Evolutionary conservation across 1,140 invertebrate species (phyloP), one percentile per base, ranked within the genome.

Genomic region (Ceratoteleas bidentatus): DNA sequence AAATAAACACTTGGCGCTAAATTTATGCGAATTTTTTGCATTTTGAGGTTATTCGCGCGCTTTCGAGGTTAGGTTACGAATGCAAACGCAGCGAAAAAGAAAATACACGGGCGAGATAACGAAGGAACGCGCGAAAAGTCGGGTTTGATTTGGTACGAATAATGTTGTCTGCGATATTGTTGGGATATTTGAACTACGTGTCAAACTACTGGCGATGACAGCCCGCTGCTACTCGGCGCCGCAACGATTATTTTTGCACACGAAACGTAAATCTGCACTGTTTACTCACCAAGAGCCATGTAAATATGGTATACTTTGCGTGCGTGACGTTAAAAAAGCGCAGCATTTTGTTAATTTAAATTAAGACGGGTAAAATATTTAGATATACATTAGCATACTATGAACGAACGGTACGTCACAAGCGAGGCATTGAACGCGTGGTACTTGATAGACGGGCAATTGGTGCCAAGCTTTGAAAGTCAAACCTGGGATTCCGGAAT

Each of bases 221-320:
- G 14, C 77, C 64, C 8, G 54, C 74, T 53, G 34, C 13, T 34
- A 7, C 3, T 58, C n/a, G 34, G 36, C 36, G 64, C 61, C 74
- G 66, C 62, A 36, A 64, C 6, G n/a, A 10, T 68, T 49, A 10
- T 64, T 54, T 56, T 47, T 6, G 0, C 7, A 13, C 3, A 4
- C 3, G 9, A 45, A 36, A 10, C 16, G 38, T 32, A 24, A 8
- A 15, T 58, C 40, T 40, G 6, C 36, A 13, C 7, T 6, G 4
- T 36, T 47, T 36, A 90, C 90, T 90, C 45, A 91, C 90, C 85
- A 87, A 49, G 54, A 90, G 60, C 85, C 82, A 87, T 8, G 81
- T 68, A 50, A 88, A 78, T 68, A 86, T 47, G 58, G 75, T 61
- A 78, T 86, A 82, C 82, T 84, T 88, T 47, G 80, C 57, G 52